These are phyloP conservation scores for Odontomyia ornata DNA, from an alignment of 2,888 invertebrate species.

Conservation along the genomic window DNA sequence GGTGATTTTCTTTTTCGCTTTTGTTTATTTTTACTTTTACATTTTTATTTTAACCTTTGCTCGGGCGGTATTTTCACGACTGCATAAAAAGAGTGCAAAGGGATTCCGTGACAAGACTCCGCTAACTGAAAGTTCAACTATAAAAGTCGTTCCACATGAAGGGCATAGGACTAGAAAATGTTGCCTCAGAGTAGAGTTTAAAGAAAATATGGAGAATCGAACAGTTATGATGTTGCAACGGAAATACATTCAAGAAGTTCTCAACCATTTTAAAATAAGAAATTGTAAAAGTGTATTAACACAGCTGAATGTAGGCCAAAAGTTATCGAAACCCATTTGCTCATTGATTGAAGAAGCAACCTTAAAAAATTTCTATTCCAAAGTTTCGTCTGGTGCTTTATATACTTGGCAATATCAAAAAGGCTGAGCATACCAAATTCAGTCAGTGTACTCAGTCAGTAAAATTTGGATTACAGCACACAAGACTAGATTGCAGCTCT, in stretches of 20 bases:
- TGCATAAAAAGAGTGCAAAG: too few species aligned
- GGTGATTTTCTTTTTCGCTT: too few species aligned
- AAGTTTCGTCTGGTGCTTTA: slow-evolving; percentile 47
- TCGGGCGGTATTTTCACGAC: too few species aligned
- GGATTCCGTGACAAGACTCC: too few species aligned
- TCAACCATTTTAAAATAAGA: slow-evolving; percentile 50
- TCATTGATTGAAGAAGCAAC: background rate
- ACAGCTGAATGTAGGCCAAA: slow-evolving; percentile 43
- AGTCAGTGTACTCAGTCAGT: slow-evolving; percentile 50
- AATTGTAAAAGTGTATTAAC: slow-evolving; percentile 50
- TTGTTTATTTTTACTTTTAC: too few species aligned
- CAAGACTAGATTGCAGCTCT: slow-evolving; percentile 42
- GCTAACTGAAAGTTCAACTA: background rate
- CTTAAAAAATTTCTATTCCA: background rate
- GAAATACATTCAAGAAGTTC: slow-evolving; percentile 49
- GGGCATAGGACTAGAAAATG: slow-evolving; percentile 29
- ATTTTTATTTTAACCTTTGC: too few species aligned
- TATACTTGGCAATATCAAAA: slow-evolving; percentile 49
- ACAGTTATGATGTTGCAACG: slow-evolving; percentile 48
- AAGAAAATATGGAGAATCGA: slow-evolving; percentile 43
- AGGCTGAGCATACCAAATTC: slow-evolving; percentile 51
- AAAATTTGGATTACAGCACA: slow-evolving; percentile 17
- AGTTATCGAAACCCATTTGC: background rate
- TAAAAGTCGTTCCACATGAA: background rate
- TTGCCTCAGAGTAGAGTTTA: slow-evolving; percentile 49